Evolutionary conservation across 1,140 invertebrate genomes (phyloP).

Genomic region (Bombus consobrinus): DNA sequence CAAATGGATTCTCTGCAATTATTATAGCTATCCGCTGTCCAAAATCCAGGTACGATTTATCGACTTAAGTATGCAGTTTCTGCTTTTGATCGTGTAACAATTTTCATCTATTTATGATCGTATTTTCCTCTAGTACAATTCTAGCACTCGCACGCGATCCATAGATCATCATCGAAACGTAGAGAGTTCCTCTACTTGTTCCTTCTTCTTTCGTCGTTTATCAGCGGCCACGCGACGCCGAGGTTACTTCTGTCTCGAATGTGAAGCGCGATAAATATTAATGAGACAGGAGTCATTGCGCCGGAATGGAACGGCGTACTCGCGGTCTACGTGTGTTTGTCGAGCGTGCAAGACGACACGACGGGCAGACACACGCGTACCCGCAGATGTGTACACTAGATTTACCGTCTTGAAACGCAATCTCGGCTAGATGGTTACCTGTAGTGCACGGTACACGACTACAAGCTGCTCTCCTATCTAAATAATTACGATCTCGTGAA

Average conservation of each 20-base stretch:
- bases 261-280: constrained; percentile 45
- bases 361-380: constrained; percentile 1
- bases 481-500: constrained; percentile 46
- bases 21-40: background rate
- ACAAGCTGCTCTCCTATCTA: constrained; percentile 21
- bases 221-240: constrained; percentile 23
- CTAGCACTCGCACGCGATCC: background rate
- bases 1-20: background rate
- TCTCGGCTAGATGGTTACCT: constrained; percentile 45
- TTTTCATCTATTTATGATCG: background rate
- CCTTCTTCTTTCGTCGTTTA: constrained; percentile 11
- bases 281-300: constrained; percentile 38
- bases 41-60: background rate
- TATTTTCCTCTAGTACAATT: background rate
- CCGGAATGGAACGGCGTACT: background rate
- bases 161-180: background rate
- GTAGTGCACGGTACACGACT: constrained; percentile 2
- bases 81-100: background rate
- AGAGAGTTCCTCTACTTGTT: no score
- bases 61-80: background rate
- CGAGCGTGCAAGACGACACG: constrained; percentile 30
- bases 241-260: constrained; percentile 30
- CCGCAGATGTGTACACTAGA: constrained; percentile 38
- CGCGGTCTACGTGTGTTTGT: background rate
- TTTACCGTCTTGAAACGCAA: constrained; percentile 55